Base-by-base conservation (phyloP, 2,888 invertebrate genomes). In the Apeira syringaria region DNA sequence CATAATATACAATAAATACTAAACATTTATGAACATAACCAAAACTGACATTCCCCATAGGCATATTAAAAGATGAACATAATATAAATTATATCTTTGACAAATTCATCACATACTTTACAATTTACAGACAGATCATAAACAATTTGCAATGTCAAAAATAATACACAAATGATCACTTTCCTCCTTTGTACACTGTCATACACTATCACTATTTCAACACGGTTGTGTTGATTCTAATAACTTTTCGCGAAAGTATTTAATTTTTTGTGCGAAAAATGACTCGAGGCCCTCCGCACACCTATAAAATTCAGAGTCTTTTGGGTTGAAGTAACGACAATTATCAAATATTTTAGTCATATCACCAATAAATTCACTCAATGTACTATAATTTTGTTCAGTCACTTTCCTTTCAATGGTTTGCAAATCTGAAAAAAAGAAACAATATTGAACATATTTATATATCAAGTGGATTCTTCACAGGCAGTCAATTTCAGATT, bases 281-380 rank as follows among this genome's bases (percentile, higher is more conserved):
- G 96, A 95, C 90, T 99, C 99, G 52, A 99, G 91, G 38, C 96
- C 95, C 79, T 98, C 98, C 11, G 99, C 99, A 90, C 98, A 98
- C 71, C 98, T 96, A 89, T 96, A 98, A 88, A 98, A 98, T 50
- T 97, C 96, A 9, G 98, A 97, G 80, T 98, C 98, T 73, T 96
- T 95, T 46, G 98, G 97, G 88, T 99, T 99, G 89, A 98, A 99
- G 77, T 97, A 97, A 57, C 99, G 95, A 91, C 99, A 99, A 88
- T 99, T 99, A 90, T 99, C 98, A 86, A 99, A 99, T 74, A 99
- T 98, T 88, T 98, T 97, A 52, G 97, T 98, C 94, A 99, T 97
- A 80, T 99, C 99, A 76, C 97, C 97, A 72, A 98, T 97, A 83
- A 99, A 98, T 76, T 99, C 98, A 77, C 96, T 95, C 61, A 99